phyloP scores from a whole-genome alignment of 2,888 invertebrate genomes.

The Apodemia hepburni region DNA sequence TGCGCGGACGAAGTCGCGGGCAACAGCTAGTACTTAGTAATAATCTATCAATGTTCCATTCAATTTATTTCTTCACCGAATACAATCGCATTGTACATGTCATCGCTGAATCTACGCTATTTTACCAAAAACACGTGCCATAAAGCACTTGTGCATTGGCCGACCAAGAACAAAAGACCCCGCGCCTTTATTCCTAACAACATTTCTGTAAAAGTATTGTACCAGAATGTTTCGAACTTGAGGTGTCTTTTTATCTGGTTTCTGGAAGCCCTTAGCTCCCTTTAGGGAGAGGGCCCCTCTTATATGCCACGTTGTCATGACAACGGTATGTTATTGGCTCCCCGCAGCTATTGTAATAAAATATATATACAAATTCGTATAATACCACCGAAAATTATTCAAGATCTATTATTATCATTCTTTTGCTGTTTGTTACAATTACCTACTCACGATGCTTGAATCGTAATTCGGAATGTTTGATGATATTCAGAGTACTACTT shows the following conservation, averaged over 20 bases:
- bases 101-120: conserved; percentile 26
- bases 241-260: conserved; percentile 62
- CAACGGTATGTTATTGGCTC: conserved; percentile 72
- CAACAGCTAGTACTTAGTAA: too few species aligned
- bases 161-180: conserved; percentile 42
- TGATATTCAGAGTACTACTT: too few species aligned
- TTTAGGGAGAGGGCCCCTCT: conserved; percentile 57
- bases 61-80: neutral
- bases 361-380: conserved; percentile 35
- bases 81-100: conserved; percentile 9
- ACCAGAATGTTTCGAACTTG: conserved; percentile 40
- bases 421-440: too few species aligned
- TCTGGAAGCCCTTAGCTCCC: conserved; percentile 50
- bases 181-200: conserved; percentile 29
- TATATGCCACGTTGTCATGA: conserved; percentile 58
- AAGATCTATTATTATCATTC: conserved; percentile 1
- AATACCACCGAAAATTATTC: conserved; percentile 23
- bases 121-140: conserved; percentile 35
- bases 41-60: neutral
- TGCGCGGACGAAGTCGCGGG: too few species aligned
- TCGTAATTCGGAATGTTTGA: too few species aligned
- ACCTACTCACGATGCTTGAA: too few species aligned
- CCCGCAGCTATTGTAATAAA: conserved; percentile 54
- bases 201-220: conserved; percentile 34
- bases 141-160: conserved; percentile 46